Conservation (phyloP, 2,888 invertebrate species). For the Machimus atricapillus region DNA sequence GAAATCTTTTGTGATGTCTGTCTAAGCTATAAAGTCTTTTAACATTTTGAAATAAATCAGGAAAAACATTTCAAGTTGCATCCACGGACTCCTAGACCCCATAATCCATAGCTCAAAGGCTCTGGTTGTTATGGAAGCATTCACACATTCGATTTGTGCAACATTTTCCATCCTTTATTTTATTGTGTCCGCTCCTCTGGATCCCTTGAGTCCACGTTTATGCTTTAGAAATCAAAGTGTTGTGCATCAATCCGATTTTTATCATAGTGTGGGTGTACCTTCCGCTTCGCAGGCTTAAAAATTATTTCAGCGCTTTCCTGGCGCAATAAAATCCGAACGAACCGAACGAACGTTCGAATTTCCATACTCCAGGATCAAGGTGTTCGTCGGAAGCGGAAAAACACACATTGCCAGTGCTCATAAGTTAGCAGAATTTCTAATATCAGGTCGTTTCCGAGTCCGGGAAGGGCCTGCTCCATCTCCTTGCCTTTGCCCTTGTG, state of each 20-base stretch:
- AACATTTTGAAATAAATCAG: neutral
- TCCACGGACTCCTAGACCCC: neutral
- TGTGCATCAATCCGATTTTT: neutral
- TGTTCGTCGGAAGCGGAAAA: neutral
- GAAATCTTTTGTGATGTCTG: neutral
- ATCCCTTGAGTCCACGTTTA: neutral
- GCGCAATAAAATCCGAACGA: constrained; percentile 1
- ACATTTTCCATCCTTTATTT: neutral
- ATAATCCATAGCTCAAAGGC: neutral
- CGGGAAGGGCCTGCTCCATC: neutral
- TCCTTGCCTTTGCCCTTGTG: neutral
- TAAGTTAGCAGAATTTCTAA: constrained; percentile 18
- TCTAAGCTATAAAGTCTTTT: neutral
- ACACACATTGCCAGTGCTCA: neutral
- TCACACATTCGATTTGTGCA: neutral
- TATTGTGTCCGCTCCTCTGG: neutral
- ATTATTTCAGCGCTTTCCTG: neutral
- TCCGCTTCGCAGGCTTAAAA: neutral
- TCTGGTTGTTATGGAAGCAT: neutral
- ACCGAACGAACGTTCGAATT: neutral
- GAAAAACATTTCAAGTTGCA: neutral
- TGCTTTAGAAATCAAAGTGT: neutral
- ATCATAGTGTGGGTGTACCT: neutral
- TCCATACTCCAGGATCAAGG: neutral
- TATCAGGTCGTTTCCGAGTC: neutral